Evolutionary conservation across 2,797 vertebrate genomes (phyloP).

Genomic region (Peromyscus aztecus): DNA sequence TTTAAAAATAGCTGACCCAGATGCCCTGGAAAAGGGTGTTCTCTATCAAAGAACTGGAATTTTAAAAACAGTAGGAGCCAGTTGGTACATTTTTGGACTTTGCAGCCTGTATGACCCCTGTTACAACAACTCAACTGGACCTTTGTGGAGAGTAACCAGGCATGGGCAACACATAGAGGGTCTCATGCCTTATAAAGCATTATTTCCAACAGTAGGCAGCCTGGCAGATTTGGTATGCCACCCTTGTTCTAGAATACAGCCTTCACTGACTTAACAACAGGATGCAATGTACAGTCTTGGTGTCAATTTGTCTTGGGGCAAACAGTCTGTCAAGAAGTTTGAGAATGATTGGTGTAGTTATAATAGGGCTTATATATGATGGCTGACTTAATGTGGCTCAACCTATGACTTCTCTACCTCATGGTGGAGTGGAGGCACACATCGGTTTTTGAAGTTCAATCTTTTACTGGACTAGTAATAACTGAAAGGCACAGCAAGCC

Average conservation of each 20-base stretch:
- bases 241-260: background rate
- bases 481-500: background rate
- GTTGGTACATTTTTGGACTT: background rate
- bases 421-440: background rate
- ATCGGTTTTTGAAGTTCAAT: background rate
- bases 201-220: background rate
- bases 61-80: background rate
- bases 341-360: background rate
- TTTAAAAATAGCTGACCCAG: background rate
- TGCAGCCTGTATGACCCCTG: background rate
- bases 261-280: background rate
- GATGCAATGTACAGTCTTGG: background rate
- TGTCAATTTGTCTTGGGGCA: background rate
- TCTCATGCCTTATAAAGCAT: conserved; percentile 6
- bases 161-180: background rate
- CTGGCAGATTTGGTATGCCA: background rate
- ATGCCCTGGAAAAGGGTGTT: background rate
- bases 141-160: background rate
- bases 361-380: background rate
- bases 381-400: background rate
- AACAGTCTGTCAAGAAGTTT: background rate
- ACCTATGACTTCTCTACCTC: background rate
- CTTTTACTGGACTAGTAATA: background rate
- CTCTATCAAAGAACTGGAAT: background rate
- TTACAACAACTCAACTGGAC: background rate